Evolutionary conservation across 2,113 vertebrate genomes (phyloP).

Genomic region (Lepidothrix coronata): DNA sequence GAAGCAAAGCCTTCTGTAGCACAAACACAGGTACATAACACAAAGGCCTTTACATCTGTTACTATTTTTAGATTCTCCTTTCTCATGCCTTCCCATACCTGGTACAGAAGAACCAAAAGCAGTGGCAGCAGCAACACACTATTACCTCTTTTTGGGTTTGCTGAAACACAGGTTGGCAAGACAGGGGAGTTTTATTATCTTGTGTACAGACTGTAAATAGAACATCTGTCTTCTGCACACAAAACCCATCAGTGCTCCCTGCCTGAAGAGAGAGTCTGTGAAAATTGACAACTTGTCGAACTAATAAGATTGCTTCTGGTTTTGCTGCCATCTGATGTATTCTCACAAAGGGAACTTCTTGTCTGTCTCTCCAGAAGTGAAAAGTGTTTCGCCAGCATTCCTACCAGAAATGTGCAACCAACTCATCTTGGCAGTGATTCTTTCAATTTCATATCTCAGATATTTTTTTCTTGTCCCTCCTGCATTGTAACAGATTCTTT

Average conservation of each 20-base stretch:
- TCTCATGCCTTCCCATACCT: not conserved
- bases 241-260: not conserved
- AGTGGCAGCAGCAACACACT: not conserved
- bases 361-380: not conserved
- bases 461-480: not conserved
- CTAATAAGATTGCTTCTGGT: constrained; percentile 10
- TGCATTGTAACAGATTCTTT: not conserved
- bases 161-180: not conserved
- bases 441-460: not conserved
- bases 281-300: constrained; percentile 40
- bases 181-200: constrained; percentile 22
- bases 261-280: not conserved
- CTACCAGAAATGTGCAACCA: not conserved
- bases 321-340: not conserved
- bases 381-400: not conserved
- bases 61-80: not conserved
- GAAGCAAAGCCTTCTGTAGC: not conserved
- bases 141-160: not conserved
- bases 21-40: not conserved
- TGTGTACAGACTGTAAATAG: not conserved
- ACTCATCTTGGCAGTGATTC: not conserved
- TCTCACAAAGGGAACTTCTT: not conserved
- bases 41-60: not conserved
- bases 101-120: not conserved
- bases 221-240: constrained; percentile 39